Evolutionary conservation across 2,113 vertebrate species (phyloP), one percentile per base, ranked within the genome.

Genomic region (Plestiodon gilberti): DNA sequence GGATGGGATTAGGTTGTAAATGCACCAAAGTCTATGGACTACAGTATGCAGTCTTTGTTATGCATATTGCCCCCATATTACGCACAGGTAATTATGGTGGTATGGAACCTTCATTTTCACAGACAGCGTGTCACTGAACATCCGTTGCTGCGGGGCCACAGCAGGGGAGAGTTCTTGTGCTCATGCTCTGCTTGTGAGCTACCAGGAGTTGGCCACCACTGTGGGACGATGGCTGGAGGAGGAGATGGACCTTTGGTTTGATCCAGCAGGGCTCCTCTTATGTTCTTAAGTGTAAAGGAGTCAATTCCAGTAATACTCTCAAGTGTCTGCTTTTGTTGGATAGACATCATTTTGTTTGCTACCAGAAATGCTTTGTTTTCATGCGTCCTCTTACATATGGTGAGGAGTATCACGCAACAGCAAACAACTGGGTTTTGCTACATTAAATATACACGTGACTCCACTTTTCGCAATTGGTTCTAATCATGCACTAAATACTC

Each of bases 401-500:
- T 48, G 20, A 35, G 20, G 38, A 6, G 48, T 2, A 28, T 22
- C 8, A 15, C 25, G 23, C 33, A 2, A 30, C 22, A 20, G 25
- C 43, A 48, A 71, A 25, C 48, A 70, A 70, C 25, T 83, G 18
- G 15, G 10, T 25, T 52, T 25, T 52, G 55, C 14, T 76, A 30
- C 38, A 65, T 38, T 52, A 78, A 30, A 40, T 7, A 25, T 18
- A 62, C 1, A 30, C 30, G 43, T 15, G 74, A 76, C 30, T 5
- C 22, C 5, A 0, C 74, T 71, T 0, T 0, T 17, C 67, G 69
- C 2, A 52, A 35, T 20, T 48, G 59, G n/a, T 79, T 59, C 30
- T 62, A 70, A 64, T 38, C 22, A 18, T 65, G 55, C 28, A 48
- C 28, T 57, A 23, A 48, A 69, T 10, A 57, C 62, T 23, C 20